phyloP scores from a whole-genome alignment of 2,113 vertebrate species.

The Cyrtonyx montezumae region DNA sequence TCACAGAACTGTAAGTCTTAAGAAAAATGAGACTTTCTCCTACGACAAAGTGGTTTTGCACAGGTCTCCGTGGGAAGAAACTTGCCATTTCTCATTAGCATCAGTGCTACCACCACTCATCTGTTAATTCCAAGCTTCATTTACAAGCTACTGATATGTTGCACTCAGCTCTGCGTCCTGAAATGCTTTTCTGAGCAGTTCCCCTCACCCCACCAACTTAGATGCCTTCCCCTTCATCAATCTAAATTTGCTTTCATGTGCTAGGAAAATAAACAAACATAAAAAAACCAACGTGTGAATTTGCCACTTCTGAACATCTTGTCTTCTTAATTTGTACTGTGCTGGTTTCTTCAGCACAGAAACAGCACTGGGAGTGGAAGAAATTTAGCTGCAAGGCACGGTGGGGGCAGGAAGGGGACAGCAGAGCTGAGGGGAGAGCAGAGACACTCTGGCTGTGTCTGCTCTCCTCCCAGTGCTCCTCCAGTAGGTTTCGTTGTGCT shows the following conservation, averaged over 20 bases:
- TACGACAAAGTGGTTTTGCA: not conserved
- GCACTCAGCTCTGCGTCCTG: not conserved
- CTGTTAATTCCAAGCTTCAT: not conserved
- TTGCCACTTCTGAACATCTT: constrained; percentile 69
- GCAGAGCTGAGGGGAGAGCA: not conserved
- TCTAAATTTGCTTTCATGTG: constrained; percentile 59
- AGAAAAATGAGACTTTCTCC: not conserved
- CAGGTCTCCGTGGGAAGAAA: not conserved
- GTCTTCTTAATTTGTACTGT: constrained; percentile 55
- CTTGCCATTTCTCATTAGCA: not conserved
- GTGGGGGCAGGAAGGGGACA: not conserved
- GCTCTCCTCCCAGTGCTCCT: not conserved
- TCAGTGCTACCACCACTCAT: not conserved
- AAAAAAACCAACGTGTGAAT: constrained; percentile 42
- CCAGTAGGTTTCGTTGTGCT: not conserved
- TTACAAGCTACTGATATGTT: not conserved
- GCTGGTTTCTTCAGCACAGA: constrained; percentile 35
- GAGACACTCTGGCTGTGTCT: not conserved
- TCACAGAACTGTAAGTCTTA: not conserved
- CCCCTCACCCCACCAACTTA: not conserved
- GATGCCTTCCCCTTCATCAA: not conserved
- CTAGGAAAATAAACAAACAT: constrained; percentile 21
- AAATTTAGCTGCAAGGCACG: constrained; percentile 33
- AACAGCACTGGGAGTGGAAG: constrained; percentile 13
- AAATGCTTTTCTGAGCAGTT: not conserved